These are phyloP conservation scores for Mesocentrotus franciscanus DNA, from an alignment of 53 echinoderm and acorn worm species.

Conservation along the genomic window DNA sequence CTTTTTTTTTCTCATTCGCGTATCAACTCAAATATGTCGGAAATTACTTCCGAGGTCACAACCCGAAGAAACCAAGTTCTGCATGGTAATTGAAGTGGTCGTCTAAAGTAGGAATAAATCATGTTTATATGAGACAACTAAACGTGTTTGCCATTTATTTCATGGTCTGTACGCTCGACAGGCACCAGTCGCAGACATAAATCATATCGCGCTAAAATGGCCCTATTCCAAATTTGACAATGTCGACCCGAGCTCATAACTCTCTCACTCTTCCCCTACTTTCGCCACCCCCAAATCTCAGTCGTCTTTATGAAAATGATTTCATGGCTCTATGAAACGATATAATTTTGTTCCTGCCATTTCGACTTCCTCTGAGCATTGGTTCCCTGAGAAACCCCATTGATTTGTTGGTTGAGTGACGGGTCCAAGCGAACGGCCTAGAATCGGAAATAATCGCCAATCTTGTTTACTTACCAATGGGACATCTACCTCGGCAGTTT, in stretches of 20 bases:
- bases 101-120: slow-evolving; percentile 47
- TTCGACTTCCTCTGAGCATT: slow-evolving; percentile 39
- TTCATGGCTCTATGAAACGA: slow-evolving; percentile 30
- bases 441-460: slow-evolving; percentile 58
- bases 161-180: slow-evolving; percentile 64
- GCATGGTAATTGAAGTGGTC: slow-evolving; percentile 58
- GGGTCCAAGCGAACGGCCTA: slow-evolving; percentile 50
- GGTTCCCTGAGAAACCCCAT: slow-evolving; percentile 50
- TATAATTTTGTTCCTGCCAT: slow-evolving; percentile 14
- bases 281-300: slow-evolving; percentile 1
- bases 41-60: slow-evolving; percentile 68
- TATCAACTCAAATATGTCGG: slow-evolving; percentile 26
- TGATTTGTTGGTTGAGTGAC: slow-evolving; percentile 62
- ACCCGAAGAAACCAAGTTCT: slow-evolving; percentile 43
- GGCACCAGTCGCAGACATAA: slow-evolving; percentile 71
- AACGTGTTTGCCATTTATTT: slow-evolving; percentile 74
- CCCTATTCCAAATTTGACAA: slow-evolving; percentile 63
- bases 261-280: slow-evolving; percentile 57
- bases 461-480: slow-evolving; percentile 61
- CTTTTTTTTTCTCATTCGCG: background rate
- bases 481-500: slow-evolving; percentile 16
- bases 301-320: slow-evolving; percentile 42
- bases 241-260: slow-evolving; percentile 58
- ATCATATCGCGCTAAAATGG: slow-evolving; percentile 61
- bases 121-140: slow-evolving; percentile 57